Percentiles rank a stretch among this genome's conserved stretches.
These are phyloP conservation scores for Operophtera brumata DNA, from an alignment of 2,888 invertebrate genomes.

Conservation along the genomic window DNA sequence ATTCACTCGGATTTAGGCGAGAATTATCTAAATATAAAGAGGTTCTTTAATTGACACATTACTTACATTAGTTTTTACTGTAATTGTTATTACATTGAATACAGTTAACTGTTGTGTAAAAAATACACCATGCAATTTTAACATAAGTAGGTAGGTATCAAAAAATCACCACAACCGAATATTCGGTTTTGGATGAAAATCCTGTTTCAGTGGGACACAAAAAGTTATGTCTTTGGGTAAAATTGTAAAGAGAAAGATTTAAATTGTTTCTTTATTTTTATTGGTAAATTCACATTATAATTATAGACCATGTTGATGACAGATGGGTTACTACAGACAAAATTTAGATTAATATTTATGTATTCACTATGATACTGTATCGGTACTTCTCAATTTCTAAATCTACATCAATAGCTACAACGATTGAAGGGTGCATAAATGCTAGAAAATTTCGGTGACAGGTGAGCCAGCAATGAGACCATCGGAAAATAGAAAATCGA, in stretches of 20 bases:
- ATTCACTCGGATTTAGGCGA: too few relatives aligned
- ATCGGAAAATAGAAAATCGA: slow-evolving; percentile 66
- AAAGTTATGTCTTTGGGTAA: too few relatives aligned
- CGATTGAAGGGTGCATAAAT: slow-evolving; percentile 74
- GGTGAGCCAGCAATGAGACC: slow-evolving; percentile 60
- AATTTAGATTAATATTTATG: slow-evolving; percentile 62
- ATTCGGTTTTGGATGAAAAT: too few relatives aligned
- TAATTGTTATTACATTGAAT: too few relatives aligned
- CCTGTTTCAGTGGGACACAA: too few relatives aligned
- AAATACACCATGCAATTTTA: too few relatives aligned
- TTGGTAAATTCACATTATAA: slow-evolving; percentile 81
- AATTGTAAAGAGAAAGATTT: slow-evolving; percentile 30
- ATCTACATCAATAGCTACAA: slow-evolving; percentile 73
- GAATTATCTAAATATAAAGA: too few relatives aligned
- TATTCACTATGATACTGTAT: slow-evolving; percentile 75
- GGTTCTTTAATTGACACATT: too few relatives aligned
- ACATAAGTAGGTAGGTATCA: too few relatives aligned
- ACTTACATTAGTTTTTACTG: too few relatives aligned
- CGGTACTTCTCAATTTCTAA: slow-evolving; percentile 76
- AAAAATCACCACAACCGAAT: too few relatives aligned
- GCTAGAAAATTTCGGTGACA: slow-evolving; percentile 71
- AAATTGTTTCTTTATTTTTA: slow-evolving; percentile 72
- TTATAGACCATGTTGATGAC: slow-evolving; percentile 78
- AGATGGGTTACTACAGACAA: slow-evolving; percentile 75
- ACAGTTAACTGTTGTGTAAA: too few relatives aligned